Base-by-base conservation (phyloP, 2,888 invertebrate species). In the Hydrotaea diabolus region DNA sequence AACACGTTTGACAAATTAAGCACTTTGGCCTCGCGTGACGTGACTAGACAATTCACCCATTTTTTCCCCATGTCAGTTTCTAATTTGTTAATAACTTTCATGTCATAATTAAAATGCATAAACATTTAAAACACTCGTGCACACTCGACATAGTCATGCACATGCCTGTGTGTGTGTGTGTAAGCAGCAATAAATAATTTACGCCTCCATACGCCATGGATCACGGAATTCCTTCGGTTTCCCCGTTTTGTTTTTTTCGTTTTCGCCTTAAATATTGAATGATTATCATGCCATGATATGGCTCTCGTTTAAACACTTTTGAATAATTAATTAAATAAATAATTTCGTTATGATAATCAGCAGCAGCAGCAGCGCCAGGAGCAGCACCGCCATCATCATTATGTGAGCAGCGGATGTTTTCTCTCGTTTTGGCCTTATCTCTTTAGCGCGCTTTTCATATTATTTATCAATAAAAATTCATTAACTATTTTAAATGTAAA, bases 261-360 rank as follows among this genome's bases (percentile, higher is more conserved):
- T 31, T 31, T 31, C 7, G 31, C 62, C 31, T 62, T 23, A 69
- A 69, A 69, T 69, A 69, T 69, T 69, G 39, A 69, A 69, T 69
- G 69, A 69, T 69, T 46, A 69, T 69, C 46, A 46, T 15, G 9
- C 26, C 9, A 23, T 23, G 23, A 46, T 46, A 69, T 15, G 13
- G n/a, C 36, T n/a, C 64, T 23, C 49, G 26, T 72, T 55, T 39
- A 57, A 73, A 73, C 57, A 73, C 73, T 55, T 73, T 73, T 73
- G 39, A 73, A 73, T 55, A 73, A 73, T 73, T 73, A 73, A 73
- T 73, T 73, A 73, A 73, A 73, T 55, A 55, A 69, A 73, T 73
- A 73, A 73, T 73, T 36, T 15, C 19, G 26, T 73, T 73, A 73
- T 73, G 53, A 55, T 73, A 73, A 73, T 55, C 39, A 69, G 46